phyloP scores from a whole-genome alignment of 1,140 invertebrate genomes.

The Lepidurus packardi region DNA sequence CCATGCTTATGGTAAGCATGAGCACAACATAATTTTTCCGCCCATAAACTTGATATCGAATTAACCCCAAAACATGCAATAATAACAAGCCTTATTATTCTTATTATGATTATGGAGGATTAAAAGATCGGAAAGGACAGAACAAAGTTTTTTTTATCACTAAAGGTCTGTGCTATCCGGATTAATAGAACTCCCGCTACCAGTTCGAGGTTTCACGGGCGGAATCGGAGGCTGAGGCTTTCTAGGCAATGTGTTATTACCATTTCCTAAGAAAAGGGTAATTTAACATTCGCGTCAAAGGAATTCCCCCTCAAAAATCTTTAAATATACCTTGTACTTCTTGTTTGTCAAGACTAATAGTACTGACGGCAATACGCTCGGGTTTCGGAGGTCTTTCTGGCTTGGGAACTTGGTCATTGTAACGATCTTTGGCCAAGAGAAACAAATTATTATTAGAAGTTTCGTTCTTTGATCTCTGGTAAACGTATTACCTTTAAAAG shows the following conservation, averaged over 20 bases:
- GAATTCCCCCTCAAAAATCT: not conserved
- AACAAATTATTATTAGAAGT: not conserved
- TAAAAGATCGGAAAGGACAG: not conserved
- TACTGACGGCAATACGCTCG: slow-evolving; percentile 14
- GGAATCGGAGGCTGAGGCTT: slow-evolving; percentile 30
- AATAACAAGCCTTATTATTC: not conserved
- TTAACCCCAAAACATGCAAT: not conserved
- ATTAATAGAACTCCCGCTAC: not conserved
- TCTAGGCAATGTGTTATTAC: not conserved
- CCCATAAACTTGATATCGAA: not conserved
- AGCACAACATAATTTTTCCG: not conserved
- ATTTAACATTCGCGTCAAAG: not conserved
- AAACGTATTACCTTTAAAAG: not conserved
- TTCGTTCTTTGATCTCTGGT: not conserved
- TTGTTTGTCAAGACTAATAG: not conserved
- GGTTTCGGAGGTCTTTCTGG: slow-evolving; percentile 33
- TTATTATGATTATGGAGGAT: not conserved
- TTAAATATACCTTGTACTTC: not conserved
- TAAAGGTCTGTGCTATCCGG: slow-evolving; percentile 18
- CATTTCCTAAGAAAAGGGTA: not conserved
- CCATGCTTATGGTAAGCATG: not conserved
- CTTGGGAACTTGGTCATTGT: slow-evolving; percentile 3
- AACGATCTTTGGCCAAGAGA: slow-evolving; percentile 4
- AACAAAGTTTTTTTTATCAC: not conserved
- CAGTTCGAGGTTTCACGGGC: slow-evolving; percentile 27